Base-by-base conservation (phyloP, 2,888 invertebrate genomes). In the Hydrotaea cyrtoneurina region DNA sequence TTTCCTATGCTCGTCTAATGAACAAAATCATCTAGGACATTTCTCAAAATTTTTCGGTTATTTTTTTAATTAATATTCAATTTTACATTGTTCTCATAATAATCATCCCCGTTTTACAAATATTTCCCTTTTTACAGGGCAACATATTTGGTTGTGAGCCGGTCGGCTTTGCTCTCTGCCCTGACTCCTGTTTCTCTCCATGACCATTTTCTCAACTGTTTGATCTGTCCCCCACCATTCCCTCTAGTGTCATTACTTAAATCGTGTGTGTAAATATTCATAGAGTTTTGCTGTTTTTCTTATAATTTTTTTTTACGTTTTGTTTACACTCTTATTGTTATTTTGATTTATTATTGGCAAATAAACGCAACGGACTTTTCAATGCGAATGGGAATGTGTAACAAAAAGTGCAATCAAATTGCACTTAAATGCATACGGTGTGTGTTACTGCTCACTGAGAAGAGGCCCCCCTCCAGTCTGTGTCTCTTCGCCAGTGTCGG, bases 291-390 rank as follows among this genome's bases (percentile, higher is more conserved):
- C n/a, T 50, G 50, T 50, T 2, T 50, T 50, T 21, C 10, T 31
- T 31, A 10, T 17, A 13, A 13, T 43, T 21, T 66, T 13, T 13
- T 21, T 19, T n/a, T 13, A 39, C 3, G 19, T 19, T 66, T 66
- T 66, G 19, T 19, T 17, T 66, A 10, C 31, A 15, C 23, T 17
- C 69, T 3, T 15, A 46, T n/a, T n/a, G n/a, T n/a, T 43, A 62
- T 72, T 78, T 76, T 79, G 78, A 78, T 84, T 81, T 76, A 76
- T 84, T 84, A 75, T 72, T 72, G 64, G 59, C 80, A 78, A 84
- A 84, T 76, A 84, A 80, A 83, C 53, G 74, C 71, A 80, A 78
- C 75, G 78, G 74, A 78, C 74, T 75, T 69, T 69, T 43, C 69
- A 26, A 46, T 69, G 69, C 23, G 46, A 69, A 59, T 19, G 39